These are phyloP conservation scores for Engraulis encrasicolus DNA, from an alignment of 2,113 vertebrate species.

Conservation along the genomic window DNA sequence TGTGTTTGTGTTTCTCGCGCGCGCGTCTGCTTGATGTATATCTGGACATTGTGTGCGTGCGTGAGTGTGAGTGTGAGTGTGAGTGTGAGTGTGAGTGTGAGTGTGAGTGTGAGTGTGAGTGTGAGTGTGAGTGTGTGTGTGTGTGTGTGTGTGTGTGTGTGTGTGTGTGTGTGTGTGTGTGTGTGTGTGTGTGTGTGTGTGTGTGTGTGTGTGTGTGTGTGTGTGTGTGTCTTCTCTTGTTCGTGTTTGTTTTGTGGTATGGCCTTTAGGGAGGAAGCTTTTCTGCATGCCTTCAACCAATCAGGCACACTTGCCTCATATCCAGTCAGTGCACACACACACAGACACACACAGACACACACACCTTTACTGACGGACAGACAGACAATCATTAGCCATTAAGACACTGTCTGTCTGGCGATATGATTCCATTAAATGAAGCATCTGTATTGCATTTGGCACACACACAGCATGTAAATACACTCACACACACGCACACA, in stretches of 20 bases:
- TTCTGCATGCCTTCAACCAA: not conserved
- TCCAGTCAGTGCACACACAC: not conserved
- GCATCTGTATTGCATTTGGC: not conserved
- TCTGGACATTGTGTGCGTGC: not conserved
- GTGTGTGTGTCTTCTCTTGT: too few relatives aligned
- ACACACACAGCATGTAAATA: conserved; percentile 18
- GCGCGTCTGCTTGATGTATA: not conserved
- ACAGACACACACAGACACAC: conserved; percentile 6
- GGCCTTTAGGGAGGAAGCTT: not conserved
- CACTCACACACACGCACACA: conserved; percentile 17
- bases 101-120: too few relatives aligned
- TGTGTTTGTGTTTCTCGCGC: too few relatives aligned
- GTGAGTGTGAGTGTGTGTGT: conserved; percentile 8
- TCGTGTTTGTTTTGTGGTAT: not conserved
- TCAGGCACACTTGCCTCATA: too few relatives aligned
- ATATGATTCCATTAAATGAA: not conserved
- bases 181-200: not conserved
- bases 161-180: too few relatives aligned
- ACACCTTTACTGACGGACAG: too few relatives aligned
- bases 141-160: conserved; percentile 12
- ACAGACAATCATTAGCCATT: not conserved
- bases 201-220: not conserved
- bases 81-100: too few relatives aligned
- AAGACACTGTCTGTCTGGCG: not conserved
- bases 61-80: too few relatives aligned